These are phyloP conservation scores for Tachyglossus aculeatus DNA, from an alignment of 2,797 vertebrate genomes.

Conservation along the genomic window DNA sequence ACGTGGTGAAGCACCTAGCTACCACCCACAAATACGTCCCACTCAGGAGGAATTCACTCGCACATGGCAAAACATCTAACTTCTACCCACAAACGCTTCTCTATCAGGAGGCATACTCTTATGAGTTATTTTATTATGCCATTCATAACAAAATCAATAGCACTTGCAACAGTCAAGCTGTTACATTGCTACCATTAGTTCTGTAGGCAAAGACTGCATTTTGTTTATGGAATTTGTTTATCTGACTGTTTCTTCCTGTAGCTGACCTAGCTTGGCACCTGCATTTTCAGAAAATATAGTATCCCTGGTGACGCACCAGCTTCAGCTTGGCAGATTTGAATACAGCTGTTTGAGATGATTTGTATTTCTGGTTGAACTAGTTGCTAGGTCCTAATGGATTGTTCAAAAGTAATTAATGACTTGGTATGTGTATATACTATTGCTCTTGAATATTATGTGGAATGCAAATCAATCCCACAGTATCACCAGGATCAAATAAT, in stretches of 20 bases:
- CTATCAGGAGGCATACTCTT: too few species aligned
- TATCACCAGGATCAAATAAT: neutral
- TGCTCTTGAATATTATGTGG: neutral
- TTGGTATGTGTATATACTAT: neutral
- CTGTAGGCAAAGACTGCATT: too few species aligned
- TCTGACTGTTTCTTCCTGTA: neutral
- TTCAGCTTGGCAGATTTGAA: neutral
- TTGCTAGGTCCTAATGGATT: neutral
- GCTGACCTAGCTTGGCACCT: neutral
- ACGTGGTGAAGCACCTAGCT: too few species aligned
- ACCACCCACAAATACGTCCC: too few species aligned
- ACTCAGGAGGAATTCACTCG: too few species aligned
- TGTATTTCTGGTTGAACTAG: conserved; percentile 1
- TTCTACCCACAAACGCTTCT: too few species aligned
- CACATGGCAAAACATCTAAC: too few species aligned
- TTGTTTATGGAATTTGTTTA: neutral
- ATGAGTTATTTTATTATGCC: too few species aligned
- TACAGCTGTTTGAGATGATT: neutral
- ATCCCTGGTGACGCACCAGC: neutral
- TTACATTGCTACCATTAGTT: too few species aligned
- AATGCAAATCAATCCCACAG: neutral
- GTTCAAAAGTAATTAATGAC: neutral
- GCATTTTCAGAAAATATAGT: neutral
- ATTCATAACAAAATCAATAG: too few species aligned
- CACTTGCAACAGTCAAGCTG: too few species aligned